These are phyloP conservation scores for Virgularia gustaviana DNA, from an alignment of 92 coral and sea anemone species.

Conservation along the genomic window DNA sequence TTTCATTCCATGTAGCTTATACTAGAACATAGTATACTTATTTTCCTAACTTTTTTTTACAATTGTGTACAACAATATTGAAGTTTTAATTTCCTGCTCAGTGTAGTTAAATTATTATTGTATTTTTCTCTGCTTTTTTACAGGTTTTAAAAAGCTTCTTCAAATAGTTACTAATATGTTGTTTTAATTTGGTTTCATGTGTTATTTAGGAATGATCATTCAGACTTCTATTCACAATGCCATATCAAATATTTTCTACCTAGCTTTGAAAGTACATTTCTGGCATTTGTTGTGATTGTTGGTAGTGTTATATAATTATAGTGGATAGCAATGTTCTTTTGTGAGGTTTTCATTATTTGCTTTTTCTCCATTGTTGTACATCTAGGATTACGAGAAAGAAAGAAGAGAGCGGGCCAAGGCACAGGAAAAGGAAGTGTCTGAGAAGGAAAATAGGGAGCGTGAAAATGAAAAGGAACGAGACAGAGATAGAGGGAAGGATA, in stretches of 20 bases:
- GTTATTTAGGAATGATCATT: no score
- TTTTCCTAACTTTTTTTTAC: no score
- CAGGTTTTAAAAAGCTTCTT: no score
- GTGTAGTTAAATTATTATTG: background rate
- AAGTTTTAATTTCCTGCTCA: background rate
- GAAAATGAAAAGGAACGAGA: conserved; percentile 65
- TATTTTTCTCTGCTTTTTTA: background rate
- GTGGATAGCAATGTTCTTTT: conserved; percentile 7
- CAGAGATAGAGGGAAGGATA: conserved; percentile 59
- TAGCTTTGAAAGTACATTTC: no score
- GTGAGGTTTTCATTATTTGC: conserved; percentile 22
- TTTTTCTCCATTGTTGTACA: conserved; percentile 8
- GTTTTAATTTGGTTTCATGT: background rate
- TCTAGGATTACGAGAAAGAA: conserved; percentile 25
- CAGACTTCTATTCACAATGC: no score
- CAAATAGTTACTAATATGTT: no score
- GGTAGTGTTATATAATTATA: background rate
- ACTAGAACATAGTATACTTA: no score
- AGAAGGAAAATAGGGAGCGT: conserved; percentile 15
- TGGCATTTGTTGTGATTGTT: background rate
- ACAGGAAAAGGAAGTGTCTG: conserved; percentile 45
- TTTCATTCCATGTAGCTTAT: no score
- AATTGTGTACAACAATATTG: no score
- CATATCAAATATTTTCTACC: no score
- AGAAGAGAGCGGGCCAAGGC: conserved; percentile 45